Evolutionary conservation across 2,888 invertebrate genomes (phyloP), one percentile per base, ranked within the genome.

Genomic region (Zhuqinia jingwanae): DNA sequence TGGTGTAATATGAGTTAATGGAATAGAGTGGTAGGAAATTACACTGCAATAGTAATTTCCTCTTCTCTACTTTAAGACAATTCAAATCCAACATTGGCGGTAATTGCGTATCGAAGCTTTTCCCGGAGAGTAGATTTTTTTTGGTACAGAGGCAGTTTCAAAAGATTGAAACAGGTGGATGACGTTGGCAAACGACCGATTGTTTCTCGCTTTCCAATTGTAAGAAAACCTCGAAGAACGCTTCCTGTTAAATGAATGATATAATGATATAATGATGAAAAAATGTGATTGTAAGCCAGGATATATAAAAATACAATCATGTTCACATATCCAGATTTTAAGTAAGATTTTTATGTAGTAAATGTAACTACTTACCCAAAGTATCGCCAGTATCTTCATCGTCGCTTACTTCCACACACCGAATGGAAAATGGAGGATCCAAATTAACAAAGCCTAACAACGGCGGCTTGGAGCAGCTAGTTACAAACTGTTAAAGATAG

Each of bases 321-420:
- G n/a, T n/a, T n/a, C n/a, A n/a, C n/a, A n/a, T n/a, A n/a, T n/a
- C n/a, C n/a, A n/a, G n/a, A n/a, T n/a, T n/a, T n/a, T n/a, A n/a
- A n/a, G n/a, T n/a, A n/a, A n/a, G n/a, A n/a, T n/a, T n/a, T n/a
- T n/a, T n/a, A n/a, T n/a, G n/a, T n/a, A n/a, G n/a, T n/a, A n/a
- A n/a, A n/a, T n/a, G n/a, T n/a, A n/a, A n/a, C n/a, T n/a, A 85
- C 89, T 92, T 92, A 95, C 96, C 96, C 90, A 96, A 96, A 8
- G 96, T 96, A 90, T 96, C 96, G 0, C 97, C 97, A 0, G 96
- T 97, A 91, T 97, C 97, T 92, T 97, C 97, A 92, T 99, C 99
- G 92, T 99, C 99, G 2, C 98, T 97, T 27, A 99, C 99, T 94
- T 99, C 99, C 0, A 99, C 99, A 93, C 99, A 99, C 81, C 99